Evolutionary conservation across 64 coral and sea anemone genomes (phyloP).

Genomic region (Dendronephthya gigantea): DNA sequence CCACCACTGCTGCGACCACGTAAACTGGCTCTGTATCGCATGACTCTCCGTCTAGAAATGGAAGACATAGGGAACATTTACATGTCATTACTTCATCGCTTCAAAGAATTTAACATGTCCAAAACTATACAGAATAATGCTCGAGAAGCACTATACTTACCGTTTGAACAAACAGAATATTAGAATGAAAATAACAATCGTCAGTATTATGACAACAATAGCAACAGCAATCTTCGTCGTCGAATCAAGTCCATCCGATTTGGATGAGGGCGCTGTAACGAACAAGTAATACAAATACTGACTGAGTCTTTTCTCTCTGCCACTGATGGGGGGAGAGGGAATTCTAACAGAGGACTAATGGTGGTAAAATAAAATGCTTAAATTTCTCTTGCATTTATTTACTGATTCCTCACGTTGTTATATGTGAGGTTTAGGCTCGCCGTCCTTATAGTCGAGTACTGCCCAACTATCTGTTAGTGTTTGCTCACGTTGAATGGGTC

Average conservation of each 20-base stretch:
- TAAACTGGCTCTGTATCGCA: neutral
- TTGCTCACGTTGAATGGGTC: too few species aligned
- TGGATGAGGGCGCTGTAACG: neutral
- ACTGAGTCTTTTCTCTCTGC: neutral
- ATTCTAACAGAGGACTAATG: too few species aligned
- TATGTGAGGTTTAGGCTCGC: too few species aligned
- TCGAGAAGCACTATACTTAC: neutral
- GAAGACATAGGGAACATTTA: neutral
- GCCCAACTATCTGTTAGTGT: too few species aligned
- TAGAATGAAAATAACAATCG: neutral
- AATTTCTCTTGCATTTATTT: too few species aligned
- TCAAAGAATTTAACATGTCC: neutral
- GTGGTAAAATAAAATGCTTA: too few species aligned
- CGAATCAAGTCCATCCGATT: neutral
- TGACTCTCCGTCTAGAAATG: neutral
- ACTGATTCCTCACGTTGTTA: too few species aligned
- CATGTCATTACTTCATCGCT: neutral
- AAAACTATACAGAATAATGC: neutral
- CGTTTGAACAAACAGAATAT: neutral
- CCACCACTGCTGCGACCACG: neutral
- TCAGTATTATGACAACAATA: neutral
- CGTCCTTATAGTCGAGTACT: too few species aligned
- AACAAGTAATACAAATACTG: neutral
- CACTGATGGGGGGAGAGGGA: neutral
- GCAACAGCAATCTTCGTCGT: neutral